phyloP scores from a whole-genome alignment of 2,797 vertebrate species.

The Picus viridis region DNA sequence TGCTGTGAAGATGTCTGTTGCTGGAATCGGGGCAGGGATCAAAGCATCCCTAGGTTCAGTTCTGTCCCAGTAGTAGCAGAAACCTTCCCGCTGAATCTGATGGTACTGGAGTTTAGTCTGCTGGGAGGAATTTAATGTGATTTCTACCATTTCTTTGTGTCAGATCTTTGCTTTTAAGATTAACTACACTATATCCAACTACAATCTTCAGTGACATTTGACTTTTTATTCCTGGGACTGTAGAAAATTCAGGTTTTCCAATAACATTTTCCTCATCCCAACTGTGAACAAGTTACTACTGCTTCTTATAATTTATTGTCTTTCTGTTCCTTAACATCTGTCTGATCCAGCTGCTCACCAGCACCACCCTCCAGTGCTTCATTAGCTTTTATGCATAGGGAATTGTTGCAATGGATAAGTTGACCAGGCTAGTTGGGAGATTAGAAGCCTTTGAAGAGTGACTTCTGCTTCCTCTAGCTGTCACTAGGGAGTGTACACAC shows the following conservation, averaged over 20 bases:
- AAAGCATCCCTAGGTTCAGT: neutral
- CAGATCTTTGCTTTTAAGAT: conserved; percentile 11
- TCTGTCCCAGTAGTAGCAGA: neutral
- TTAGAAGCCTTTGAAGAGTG: conserved; percentile 46
- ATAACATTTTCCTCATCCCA: conserved; percentile 47
- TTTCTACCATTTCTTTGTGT: conserved; percentile 10
- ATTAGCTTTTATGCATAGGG: conserved; percentile 67
- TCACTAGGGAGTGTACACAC: conserved; percentile 54
- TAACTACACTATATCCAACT: neutral
- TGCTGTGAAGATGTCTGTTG: accelerated
- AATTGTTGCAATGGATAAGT: conserved; percentile 68
- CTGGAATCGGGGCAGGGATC: neutral
- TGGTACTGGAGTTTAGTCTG: neutral
- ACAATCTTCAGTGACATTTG: conserved; percentile 27
- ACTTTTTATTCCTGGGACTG: conserved; percentile 37
- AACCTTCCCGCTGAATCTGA: neutral
- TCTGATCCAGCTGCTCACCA: conserved; percentile 26
- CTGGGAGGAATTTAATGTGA: neutral
- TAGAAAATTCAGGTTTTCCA: conserved; percentile 65
- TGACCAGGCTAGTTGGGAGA: conserved; percentile 42
- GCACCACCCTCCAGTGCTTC: conserved; percentile 60
- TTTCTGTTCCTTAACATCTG: conserved; percentile 43
- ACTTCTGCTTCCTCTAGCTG: conserved; percentile 61
- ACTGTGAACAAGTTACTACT: conserved; percentile 70
- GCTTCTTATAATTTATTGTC: conserved; percentile 70